Evolutionary conservation across 2,113 vertebrate genomes (phyloP).

Genomic region (Rhinoptilus africanus): DNA sequence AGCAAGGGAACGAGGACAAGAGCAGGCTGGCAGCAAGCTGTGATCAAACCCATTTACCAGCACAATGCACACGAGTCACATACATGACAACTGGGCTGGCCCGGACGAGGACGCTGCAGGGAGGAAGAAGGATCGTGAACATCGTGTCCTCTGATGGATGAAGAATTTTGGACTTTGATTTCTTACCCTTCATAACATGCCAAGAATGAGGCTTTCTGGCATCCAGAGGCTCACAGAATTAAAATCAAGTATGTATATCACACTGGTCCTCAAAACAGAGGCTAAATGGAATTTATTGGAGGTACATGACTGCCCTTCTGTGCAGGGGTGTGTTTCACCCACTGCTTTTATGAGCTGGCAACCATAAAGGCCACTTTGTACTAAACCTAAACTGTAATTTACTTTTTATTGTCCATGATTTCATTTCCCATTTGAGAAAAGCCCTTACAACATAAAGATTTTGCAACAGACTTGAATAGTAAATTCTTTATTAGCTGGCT

Average conservation of each 20-base stretch:
- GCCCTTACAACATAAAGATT: background rate
- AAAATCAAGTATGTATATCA: background rate
- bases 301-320: background rate
- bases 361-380: background rate
- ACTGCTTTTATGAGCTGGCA: background rate
- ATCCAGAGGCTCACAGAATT: background rate
- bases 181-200: background rate
- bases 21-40: background rate
- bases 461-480: background rate
- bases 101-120: rapidly evolving
- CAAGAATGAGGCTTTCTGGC: background rate
- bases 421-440: conserved; percentile 1
- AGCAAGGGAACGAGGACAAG: background rate
- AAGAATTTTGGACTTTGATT: background rate
- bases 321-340: background rate
- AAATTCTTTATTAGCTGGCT: background rate
- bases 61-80: background rate
- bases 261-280: background rate
- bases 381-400: background rate
- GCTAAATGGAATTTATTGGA: background rate
- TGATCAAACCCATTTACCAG: background rate
- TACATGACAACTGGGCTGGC: background rate
- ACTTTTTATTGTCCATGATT: background rate
- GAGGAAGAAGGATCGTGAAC: background rate
- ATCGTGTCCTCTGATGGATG: background rate